These are phyloP conservation scores for Planococcus citri DNA, from an alignment of 1,140 invertebrate genomes.

Conservation along the genomic window DNA sequence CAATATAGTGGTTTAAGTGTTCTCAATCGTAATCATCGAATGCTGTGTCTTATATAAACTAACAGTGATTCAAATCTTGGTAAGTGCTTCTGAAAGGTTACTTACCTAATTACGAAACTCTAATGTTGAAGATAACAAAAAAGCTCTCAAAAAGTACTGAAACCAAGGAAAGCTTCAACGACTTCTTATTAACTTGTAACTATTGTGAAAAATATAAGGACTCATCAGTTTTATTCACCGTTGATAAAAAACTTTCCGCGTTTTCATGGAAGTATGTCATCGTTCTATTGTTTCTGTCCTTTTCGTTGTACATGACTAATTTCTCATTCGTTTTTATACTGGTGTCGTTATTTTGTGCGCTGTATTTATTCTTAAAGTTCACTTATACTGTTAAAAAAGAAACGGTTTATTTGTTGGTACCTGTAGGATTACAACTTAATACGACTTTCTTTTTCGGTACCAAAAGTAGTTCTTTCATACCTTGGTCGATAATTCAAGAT, in stretches of 20 bases:
- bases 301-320: background rate
- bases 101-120: background rate
- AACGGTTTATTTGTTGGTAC: conserved; percentile 23
- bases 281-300: background rate
- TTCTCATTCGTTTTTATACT: background rate
- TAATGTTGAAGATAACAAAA: background rate
- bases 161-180: background rate
- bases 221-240: background rate
- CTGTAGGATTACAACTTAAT: conserved; percentile 24
- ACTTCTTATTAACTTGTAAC: background rate
- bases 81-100: background rate
- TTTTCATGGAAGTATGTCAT: background rate
- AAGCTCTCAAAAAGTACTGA: background rate
- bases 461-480: conserved; percentile 23
- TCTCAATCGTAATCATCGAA: too few relatives aligned
- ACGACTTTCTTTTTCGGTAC: conserved; percentile 26
- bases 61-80: background rate
- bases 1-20: too few relatives aligned
- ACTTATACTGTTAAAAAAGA: conserved; percentile 26
- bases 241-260: background rate
- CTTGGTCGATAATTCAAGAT: conserved; percentile 22
- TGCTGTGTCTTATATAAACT: too few relatives aligned
- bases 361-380: background rate
- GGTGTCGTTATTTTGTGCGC: background rate
- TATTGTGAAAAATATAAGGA: background rate